Conservation (phyloP, 1,140 invertebrate species). For the Sitophilus oryzae region DNA sequence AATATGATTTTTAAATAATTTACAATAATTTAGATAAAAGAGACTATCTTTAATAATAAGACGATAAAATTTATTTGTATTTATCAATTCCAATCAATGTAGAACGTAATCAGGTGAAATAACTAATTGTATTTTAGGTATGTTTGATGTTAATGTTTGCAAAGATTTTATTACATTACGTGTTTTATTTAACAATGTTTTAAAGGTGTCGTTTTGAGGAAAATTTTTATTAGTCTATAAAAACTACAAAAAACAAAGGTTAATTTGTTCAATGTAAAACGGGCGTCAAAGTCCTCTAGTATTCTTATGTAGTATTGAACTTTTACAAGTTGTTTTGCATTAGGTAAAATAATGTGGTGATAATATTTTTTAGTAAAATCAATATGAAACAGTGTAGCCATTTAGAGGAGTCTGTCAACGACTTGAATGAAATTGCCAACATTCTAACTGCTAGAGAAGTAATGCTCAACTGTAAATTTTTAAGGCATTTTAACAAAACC, state of each 20-base stretch:
- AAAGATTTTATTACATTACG: not conserved
- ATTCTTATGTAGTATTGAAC: too few species aligned
- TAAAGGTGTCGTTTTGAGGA: too few species aligned
- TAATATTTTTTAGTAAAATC: not conserved
- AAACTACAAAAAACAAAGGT: not conserved
- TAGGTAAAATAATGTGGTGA: not conserved
- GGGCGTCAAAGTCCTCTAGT: not conserved
- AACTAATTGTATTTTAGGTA: not conserved
- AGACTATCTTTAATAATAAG: slow-evolving; percentile 1
- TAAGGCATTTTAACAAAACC: not conserved
- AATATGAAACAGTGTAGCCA: slow-evolving; percentile 6
- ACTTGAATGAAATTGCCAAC: slow-evolving; percentile 9
- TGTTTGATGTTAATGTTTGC: not conserved
- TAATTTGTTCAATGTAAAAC: not conserved
- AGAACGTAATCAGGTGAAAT: not conserved
- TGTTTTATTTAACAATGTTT: not conserved
- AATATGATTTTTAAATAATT: slow-evolving; percentile 1
- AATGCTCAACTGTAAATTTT: not conserved
- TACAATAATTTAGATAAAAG: not conserved
- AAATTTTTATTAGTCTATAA: too few species aligned
- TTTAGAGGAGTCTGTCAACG: slow-evolving; percentile 10
- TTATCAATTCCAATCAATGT: not conserved
- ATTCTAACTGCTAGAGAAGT: slow-evolving; percentile 11
- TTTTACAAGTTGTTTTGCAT: not conserved
- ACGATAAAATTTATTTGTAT: not conserved